phyloP scores from a whole-genome alignment of 2,113 vertebrate genomes.

The Paracanthobrama guichenoti region DNA sequence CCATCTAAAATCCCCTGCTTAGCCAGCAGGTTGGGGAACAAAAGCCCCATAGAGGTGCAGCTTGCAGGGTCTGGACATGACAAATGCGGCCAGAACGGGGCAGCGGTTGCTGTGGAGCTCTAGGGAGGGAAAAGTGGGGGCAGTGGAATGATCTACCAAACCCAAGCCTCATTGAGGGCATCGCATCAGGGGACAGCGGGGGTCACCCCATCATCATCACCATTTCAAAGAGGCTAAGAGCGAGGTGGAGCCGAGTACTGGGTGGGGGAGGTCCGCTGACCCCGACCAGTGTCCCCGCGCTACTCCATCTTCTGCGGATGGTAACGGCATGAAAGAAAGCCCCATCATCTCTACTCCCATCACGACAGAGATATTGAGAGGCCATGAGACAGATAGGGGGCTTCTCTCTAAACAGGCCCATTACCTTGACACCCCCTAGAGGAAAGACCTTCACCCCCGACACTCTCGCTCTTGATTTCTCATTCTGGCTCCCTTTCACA shows the following conservation, averaged over 20 bases:
- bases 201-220: slow-evolving; percentile 54
- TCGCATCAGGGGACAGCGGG: slow-evolving; percentile 24
- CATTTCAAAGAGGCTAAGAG: slow-evolving; percentile 49
- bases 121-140: slow-evolving; percentile 27
- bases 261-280: slow-evolving; percentile 41
- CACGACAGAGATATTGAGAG: slow-evolving; percentile 33
- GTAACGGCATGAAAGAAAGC: slow-evolving; percentile 44
- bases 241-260: slow-evolving; percentile 9
- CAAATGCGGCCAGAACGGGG: slow-evolving; percentile 41
- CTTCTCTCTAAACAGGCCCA: slow-evolving; percentile 18
- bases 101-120: slow-evolving; percentile 37
- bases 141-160: slow-evolving; percentile 43
- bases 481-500: slow-evolving; percentile 23
- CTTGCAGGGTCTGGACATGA: slow-evolving; percentile 47
- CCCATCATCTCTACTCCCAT: slow-evolving; percentile 29
- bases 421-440: slow-evolving; percentile 47
- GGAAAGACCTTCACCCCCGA: slow-evolving; percentile 41
- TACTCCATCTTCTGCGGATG: slow-evolving; percentile 49
- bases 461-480: slow-evolving; percentile 15
- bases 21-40: slow-evolving; percentile 51
- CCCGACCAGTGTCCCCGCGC: slow-evolving; percentile 36
- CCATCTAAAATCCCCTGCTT: slow-evolving; percentile 46
- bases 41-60: slow-evolving; percentile 52
- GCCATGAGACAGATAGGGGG: neutral
- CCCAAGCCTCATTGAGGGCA: slow-evolving; percentile 37